These are phyloP conservation scores for Saimiri boliviensis DNA, from an alignment of 2,113 vertebrate genomes.

Conservation along the genomic window DNA sequence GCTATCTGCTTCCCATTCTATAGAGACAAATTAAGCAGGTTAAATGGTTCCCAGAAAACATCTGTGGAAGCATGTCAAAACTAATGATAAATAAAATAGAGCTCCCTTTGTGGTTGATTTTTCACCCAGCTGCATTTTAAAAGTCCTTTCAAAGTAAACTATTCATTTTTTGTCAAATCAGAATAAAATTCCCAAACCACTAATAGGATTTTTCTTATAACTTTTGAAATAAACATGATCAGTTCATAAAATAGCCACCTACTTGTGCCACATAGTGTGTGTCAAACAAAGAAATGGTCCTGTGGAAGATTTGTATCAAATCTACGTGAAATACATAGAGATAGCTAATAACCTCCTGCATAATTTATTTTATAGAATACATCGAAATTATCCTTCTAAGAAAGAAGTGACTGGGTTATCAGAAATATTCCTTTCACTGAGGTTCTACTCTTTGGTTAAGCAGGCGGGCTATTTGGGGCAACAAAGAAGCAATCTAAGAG, in stretches of 20 bases:
- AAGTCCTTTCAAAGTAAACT: slow-evolving; percentile 62
- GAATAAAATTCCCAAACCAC: slow-evolving; percentile 51
- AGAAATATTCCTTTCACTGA: not conserved
- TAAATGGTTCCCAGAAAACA: slow-evolving; percentile 82
- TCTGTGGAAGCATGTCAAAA: slow-evolving; percentile 83
- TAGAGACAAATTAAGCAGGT: slow-evolving; percentile 82
- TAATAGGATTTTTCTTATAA: slow-evolving; percentile 45
- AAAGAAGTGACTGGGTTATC: not conserved
- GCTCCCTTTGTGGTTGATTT: slow-evolving; percentile 68
- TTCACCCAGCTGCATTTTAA: slow-evolving; percentile 70
- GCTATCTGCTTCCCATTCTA: slow-evolving; percentile 82
- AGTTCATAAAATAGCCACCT: not conserved
- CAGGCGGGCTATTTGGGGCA: not conserved
- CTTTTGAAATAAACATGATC: slow-evolving; percentile 54
- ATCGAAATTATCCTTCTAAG: slow-evolving; percentile 11
- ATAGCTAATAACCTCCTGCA: not conserved
- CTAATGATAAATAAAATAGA: slow-evolving; percentile 81
- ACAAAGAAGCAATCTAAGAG: not conserved
- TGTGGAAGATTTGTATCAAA: not conserved
- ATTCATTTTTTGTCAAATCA: slow-evolving; percentile 49
- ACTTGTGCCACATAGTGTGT: not conserved
- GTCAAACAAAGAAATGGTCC: not conserved
- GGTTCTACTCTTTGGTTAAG: not conserved
- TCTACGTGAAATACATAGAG: not conserved
- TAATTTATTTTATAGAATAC: not conserved